phyloP scores from a whole-genome alignment of 2,797 vertebrate species.

The Thamnophis elegans region DNA sequence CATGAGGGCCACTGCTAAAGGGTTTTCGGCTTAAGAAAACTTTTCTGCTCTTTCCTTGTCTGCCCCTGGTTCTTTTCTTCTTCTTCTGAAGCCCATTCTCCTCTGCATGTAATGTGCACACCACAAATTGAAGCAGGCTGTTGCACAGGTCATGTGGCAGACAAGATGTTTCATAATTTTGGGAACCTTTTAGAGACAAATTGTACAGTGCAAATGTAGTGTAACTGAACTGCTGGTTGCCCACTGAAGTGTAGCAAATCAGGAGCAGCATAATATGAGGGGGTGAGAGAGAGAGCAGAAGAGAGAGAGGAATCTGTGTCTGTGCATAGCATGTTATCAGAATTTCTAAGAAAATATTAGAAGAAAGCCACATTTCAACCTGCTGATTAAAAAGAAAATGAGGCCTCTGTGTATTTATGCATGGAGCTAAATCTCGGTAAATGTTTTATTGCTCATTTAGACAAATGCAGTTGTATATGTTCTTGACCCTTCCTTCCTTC shows the following conservation, averaged over 20 bases:
- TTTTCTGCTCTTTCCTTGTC: background rate
- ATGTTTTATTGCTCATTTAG: slow-evolving; percentile 18
- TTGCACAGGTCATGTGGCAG: slow-evolving; percentile 80
- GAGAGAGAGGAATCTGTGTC: slow-evolving; percentile 68
- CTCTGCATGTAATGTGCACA: slow-evolving; percentile 46
- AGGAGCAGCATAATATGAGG: slow-evolving; percentile 75
- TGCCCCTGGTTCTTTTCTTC: background rate
- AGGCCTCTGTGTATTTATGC: slow-evolving; percentile 15
- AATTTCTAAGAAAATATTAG: slow-evolving; percentile 63
- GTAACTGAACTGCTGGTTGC: slow-evolving; percentile 87
- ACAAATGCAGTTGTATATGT: background rate
- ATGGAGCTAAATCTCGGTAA: slow-evolving; percentile 19
- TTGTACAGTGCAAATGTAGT: slow-evolving; percentile 84
- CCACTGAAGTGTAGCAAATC: slow-evolving; percentile 88
- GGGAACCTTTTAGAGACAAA: slow-evolving; percentile 86
- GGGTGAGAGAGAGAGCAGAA: background rate
- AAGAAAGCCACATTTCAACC: slow-evolving; percentile 59
- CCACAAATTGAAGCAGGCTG: slow-evolving; percentile 59
- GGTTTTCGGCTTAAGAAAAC: slow-evolving; percentile 61
- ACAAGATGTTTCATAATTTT: slow-evolving; percentile 86
- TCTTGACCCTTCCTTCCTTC: background rate
- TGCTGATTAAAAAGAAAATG: background rate
- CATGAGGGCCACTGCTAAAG: slow-evolving; percentile 65
- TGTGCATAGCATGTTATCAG: slow-evolving; percentile 64
- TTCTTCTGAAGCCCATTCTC: slow-evolving; percentile 52